Base-by-base conservation (phyloP, 1,140 invertebrate genomes). In the Atta cephalotes region DNA sequence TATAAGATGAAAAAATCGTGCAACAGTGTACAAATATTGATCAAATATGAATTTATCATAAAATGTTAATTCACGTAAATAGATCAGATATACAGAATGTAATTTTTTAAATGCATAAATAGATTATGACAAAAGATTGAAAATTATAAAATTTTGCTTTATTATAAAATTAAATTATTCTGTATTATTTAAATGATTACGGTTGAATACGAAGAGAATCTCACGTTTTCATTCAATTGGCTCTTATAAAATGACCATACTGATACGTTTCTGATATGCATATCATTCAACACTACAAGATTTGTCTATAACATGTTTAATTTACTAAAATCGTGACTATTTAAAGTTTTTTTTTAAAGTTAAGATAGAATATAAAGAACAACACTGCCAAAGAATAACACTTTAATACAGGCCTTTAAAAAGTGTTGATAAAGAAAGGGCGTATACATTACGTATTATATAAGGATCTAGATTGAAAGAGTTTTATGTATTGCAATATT, bases 351-450 rank as follows among this genome's bases (percentile, higher is more conserved):
- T 25, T 87, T 80, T 74, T 72, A 49, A 58, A 45, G 39, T 45
- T 81, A 85, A 86, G 45, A 4, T 63, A 80, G 71, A 79, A 58
- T 16, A 31, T 63, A 78, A 87, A 76, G 14, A 72, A 70, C 31
- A 88, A 90, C 88, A 94, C 92, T 93, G 93, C 93, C 93, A 94
- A 94, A 94, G 93, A 94, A 94, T 92, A 85, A 93, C 82, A 91
- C 85, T 91, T 92, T 92, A 90, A 91, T 70, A 68, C 90, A 91
- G 87, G 84, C 87, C 89, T 91, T 91, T 65, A 71, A 7, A 53
- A 88, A 86, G 49, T 71, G 62, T 74, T 84, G 28, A 51, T 81
- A 60, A 71, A 45, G 25, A 16, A 81, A 70, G 14, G 16, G 21
- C 6, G 6, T 51, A 70, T 4, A 18, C 14, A 53, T 53, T 81